A percentile compares a stretch with the other conserved stretches of the same genome.
Evolutionary conservation across 2,888 invertebrate species (phyloP).

Genomic region (Diarsia brunnea): DNA sequence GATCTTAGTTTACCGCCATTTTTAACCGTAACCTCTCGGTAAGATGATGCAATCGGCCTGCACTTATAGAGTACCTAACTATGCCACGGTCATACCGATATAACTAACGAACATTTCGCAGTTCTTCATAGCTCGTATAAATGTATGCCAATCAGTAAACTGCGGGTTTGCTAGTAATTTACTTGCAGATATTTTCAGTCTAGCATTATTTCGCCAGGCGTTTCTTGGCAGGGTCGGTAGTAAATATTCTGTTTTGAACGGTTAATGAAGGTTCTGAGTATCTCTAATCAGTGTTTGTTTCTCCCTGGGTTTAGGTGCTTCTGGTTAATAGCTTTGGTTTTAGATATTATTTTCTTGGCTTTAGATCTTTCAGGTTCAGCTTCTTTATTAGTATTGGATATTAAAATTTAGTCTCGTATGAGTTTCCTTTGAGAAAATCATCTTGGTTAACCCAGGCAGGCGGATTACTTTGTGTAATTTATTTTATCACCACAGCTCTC

Average conservation of each 20-base stretch:
- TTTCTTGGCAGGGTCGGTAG: conserved; percentile 13
- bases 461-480: too few species aligned
- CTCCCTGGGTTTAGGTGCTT: not conserved
- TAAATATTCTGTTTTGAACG: conserved; percentile 34
- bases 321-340: not conserved
- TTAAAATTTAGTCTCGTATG: not conserved
- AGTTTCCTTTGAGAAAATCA: not conserved
- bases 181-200: conserved; percentile 48
- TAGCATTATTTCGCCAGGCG: conserved; percentile 14
- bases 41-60: conserved; percentile 27
- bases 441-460: not conserved
- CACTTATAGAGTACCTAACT: conserved; percentile 47
- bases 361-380: not conserved
- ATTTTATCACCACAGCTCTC: too few species aligned
- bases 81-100: conserved; percentile 45
- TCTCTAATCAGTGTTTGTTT: conserved; percentile 8
- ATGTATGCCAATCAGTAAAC: conserved; percentile 62
- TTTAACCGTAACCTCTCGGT: conserved; percentile 4
- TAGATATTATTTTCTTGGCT: not conserved
- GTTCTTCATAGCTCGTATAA: conserved; percentile 61
- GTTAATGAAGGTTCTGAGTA: not conserved
- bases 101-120: conserved; percentile 47
- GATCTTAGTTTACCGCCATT: conserved; percentile 6
- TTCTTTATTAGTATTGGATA: not conserved
- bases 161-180: conserved; percentile 47